phyloP scores from a whole-genome alignment of 2,888 invertebrate genomes.

The Sinodicranocentrus sp. region DNA sequence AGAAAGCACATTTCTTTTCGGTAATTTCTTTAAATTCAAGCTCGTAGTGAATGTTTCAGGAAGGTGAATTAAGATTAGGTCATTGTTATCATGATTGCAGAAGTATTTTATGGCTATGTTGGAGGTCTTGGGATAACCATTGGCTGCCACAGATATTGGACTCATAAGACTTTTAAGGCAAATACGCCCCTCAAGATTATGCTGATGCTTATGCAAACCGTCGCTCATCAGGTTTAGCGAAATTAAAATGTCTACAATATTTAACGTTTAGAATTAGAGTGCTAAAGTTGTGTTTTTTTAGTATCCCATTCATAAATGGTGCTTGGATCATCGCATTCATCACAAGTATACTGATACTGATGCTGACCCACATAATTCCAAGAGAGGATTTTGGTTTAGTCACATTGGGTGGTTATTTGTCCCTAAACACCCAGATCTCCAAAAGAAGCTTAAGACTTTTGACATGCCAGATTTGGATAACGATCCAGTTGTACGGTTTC shows the following conservation, averaged over 20 bases:
- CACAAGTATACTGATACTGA: slow-evolving; percentile 96
- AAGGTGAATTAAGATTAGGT: not conserved
- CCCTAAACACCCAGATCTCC: slow-evolving; percentile 94
- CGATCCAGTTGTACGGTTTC: slow-evolving; percentile 90
- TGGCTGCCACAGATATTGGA: slow-evolving; percentile 97
- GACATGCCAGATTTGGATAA: slow-evolving; percentile 89
- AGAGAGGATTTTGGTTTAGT: slow-evolving; percentile 96
- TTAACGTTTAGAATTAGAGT: not conserved
- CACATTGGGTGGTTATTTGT: slow-evolving; percentile 96
- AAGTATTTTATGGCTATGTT: slow-evolving; percentile 7
- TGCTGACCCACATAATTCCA: slow-evolving; percentile 94
- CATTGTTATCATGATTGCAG: slow-evolving; percentile 13
- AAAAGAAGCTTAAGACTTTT: slow-evolving; percentile 89
- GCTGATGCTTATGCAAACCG: slow-evolving; percentile 88
- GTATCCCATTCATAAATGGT: not conserved
- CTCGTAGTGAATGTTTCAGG: not conserved
- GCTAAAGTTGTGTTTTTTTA: not conserved
- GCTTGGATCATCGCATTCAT: slow-evolving; percentile 86
- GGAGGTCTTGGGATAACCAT: slow-evolving; percentile 87
- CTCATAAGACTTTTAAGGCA: slow-evolving; percentile 95
- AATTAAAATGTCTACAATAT: not conserved
- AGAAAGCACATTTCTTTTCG: slow-evolving; percentile 16
- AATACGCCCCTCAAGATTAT: slow-evolving; percentile 89
- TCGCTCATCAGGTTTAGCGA: slow-evolving; percentile 81
- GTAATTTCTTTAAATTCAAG: slow-evolving; percentile 17